phyloP scores from a whole-genome alignment of 2,888 invertebrate species.

The Baronia brevicornis region DNA sequence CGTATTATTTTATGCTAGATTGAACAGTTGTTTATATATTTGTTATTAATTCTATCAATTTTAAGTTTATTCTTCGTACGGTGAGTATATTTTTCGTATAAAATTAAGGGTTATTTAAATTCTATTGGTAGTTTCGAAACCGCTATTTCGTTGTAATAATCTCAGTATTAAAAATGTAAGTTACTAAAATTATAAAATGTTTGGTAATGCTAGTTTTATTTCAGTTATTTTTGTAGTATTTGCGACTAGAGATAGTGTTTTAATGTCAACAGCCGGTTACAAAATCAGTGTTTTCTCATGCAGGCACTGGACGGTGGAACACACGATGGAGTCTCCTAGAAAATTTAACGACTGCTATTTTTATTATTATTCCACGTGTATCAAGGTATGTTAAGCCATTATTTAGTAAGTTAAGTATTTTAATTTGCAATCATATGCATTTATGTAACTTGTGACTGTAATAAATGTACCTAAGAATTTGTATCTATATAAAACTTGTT shows the following conservation, averaged over 20 bases:
- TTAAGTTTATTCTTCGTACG: conserved; percentile 54
- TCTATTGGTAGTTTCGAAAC: conserved; percentile 47
- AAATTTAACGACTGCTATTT: conserved; percentile 92
- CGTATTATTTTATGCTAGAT: conserved; percentile 65
- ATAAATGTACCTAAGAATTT: too few species aligned
- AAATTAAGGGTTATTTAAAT: conserved; percentile 34
- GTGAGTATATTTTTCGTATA: conserved; percentile 43
- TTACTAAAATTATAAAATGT: conserved; percentile 24
- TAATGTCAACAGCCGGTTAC: conserved; percentile 17
- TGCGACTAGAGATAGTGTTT: conserved; percentile 28
- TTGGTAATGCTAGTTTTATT: conserved; percentile 19
- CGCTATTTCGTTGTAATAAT: conserved; percentile 58
- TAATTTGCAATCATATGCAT: conserved; percentile 5
- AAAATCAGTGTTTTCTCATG: conserved; percentile 40
- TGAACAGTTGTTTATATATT: conserved; percentile 58
- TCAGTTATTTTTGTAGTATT: conserved; percentile 30
- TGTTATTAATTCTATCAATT: conserved; percentile 65
- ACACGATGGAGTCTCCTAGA: conserved; percentile 80
- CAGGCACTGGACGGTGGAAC: conserved; percentile 55
- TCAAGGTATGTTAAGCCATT: conserved; percentile 78
- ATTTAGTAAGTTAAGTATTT: conserved; percentile 10
- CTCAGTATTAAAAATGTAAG: conserved; percentile 62
- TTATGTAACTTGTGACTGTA: too few species aligned
- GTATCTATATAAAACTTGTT: too few species aligned
- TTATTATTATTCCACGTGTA: conserved; percentile 90